Conservation (phyloP, 2,888 invertebrate genomes). For the Campopleginae sp. region DNA sequence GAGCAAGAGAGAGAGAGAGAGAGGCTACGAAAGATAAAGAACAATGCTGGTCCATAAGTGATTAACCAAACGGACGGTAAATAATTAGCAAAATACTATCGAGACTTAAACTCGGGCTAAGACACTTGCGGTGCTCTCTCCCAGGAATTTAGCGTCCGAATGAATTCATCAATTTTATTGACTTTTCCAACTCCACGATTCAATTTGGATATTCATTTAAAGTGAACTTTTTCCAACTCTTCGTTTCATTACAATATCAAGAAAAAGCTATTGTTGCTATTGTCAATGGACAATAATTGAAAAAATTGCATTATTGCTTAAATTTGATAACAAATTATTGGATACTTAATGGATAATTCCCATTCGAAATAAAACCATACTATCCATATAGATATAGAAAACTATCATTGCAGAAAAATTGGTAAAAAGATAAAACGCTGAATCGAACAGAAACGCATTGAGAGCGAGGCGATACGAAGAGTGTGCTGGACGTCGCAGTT, state of each 20-base stretch:
- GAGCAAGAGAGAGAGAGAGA: conserved; percentile 4
- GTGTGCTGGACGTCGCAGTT: conserved; percentile 17
- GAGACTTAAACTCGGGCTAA: background rate
- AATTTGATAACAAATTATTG: background rate
- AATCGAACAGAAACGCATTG: conserved; percentile 10
- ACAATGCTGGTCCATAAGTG: background rate
- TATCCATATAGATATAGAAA: conserved; percentile 1
- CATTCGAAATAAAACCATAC: background rate
- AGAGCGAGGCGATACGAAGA: conserved; percentile 51
- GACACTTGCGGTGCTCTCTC: conserved; percentile 1
- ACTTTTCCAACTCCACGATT: background rate
- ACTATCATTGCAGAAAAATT: conserved; percentile 5
- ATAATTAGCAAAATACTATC: conserved; percentile 57
- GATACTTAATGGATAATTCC: background rate
- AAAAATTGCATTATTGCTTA: too few species aligned
- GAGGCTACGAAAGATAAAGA: conserved; percentile 50
- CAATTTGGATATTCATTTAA: background rate
- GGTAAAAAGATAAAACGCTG: conserved; percentile 47
- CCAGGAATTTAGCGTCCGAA: background rate
- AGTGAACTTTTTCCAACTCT: background rate
- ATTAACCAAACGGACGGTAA: conserved; percentile 42
- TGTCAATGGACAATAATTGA: too few species aligned
- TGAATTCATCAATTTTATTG: background rate
- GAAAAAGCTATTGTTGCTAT: too few species aligned
- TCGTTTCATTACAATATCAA: too few species aligned